Percentiles rank a stretch among this genome's conserved stretches.
These are phyloP conservation scores for Bubo blakistoni DNA, from an alignment of 2,113 vertebrate species.

Conservation along the genomic window DNA sequence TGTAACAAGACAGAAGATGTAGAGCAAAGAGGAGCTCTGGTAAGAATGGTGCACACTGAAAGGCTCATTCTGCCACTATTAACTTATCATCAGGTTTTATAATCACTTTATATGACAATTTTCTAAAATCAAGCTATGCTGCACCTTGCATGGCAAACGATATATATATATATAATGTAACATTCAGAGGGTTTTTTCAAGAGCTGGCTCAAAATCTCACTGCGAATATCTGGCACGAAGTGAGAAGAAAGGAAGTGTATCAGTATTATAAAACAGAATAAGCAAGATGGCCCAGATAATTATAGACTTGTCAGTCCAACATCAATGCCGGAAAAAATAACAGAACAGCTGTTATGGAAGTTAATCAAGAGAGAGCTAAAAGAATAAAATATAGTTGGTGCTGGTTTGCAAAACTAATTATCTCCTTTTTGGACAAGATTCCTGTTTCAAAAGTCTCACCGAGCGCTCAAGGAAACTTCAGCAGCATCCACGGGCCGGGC, in stretches of 20 bases:
- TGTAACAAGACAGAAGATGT: background rate
- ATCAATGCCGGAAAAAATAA: background rate
- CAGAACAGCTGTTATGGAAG: background rate
- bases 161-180: background rate
- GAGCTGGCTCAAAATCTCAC: background rate
- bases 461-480: background rate
- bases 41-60: background rate
- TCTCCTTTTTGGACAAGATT: background rate
- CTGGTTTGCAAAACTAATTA: background rate
- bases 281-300: background rate
- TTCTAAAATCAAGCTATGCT: background rate
- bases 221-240: background rate
- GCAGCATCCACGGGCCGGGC: fast-evolving
- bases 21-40: background rate
- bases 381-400: background rate
- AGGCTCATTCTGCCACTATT: background rate
- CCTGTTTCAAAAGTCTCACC: background rate
- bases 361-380: background rate
- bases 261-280: background rate
- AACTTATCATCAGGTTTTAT: background rate
- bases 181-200: background rate
- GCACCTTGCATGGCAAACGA: background rate
- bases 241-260: background rate
- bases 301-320: background rate
- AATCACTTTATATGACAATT: fast-evolving